Evolutionary conservation across 2,113 vertebrate genomes (phyloP).

Genomic region (Halcyon senegalensis): DNA sequence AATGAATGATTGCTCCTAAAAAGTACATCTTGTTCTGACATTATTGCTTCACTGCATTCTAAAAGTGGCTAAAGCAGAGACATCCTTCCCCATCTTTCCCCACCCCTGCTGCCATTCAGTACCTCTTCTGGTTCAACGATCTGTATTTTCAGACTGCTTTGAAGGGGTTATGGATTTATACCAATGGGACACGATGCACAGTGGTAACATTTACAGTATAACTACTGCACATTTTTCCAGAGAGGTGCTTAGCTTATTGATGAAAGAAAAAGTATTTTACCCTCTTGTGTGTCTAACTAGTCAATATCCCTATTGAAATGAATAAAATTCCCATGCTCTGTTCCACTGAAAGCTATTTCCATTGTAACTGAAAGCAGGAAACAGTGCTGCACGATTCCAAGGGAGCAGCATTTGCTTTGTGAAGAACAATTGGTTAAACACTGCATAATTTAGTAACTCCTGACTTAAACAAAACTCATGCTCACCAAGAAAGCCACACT

Average conservation of each 20-base stretch:
- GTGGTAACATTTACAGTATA: background rate
- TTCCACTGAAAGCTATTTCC: slow-evolving; percentile 3
- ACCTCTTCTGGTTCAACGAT: slow-evolving; percentile 8
- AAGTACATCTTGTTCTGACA: slow-evolving; percentile 57
- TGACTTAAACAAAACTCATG: background rate
- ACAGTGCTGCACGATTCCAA: background rate
- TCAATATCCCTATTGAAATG: slow-evolving; percentile 6
- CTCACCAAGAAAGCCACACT: background rate
- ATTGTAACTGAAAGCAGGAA: background rate
- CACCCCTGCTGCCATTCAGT: slow-evolving; percentile 8
- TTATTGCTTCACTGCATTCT: slow-evolving; percentile 19
- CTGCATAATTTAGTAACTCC: background rate
- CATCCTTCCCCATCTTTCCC: background rate
- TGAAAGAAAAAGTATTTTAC: slow-evolving; percentile 17
- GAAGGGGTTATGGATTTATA: background rate
- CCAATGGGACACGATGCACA: background rate
- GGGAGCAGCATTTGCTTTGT: background rate
- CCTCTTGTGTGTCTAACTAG: background rate
- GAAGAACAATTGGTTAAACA: slow-evolving; percentile 22
- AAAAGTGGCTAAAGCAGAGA: slow-evolving; percentile 24
- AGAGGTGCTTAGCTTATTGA: background rate
- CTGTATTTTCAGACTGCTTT: background rate
- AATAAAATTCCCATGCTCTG: slow-evolving; percentile 11
- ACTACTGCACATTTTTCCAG: slow-evolving; percentile 10
- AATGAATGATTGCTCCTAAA: slow-evolving; percentile 59